Conservation (phyloP, 2,797 vertebrate genomes). For the Tenualosa ilisha region DNA sequence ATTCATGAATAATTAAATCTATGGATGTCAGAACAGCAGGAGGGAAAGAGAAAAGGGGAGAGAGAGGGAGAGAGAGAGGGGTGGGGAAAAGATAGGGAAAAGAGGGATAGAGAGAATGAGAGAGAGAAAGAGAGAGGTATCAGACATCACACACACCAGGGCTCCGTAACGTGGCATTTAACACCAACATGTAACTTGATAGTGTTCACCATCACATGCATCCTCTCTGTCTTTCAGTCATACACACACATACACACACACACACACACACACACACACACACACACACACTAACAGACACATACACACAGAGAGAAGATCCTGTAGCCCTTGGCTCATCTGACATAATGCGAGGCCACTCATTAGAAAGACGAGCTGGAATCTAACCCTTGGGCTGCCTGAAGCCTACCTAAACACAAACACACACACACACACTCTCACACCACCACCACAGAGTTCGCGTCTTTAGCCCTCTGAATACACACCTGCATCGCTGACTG, state of each 20-base stretch:
- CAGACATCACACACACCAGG: neutral
- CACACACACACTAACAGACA: slow-evolving; percentile 4
- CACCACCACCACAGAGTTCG: too few species aligned
- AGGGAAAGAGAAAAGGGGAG: slow-evolving; percentile 11
- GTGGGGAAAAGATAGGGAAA: neutral
- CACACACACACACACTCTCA: neutral
- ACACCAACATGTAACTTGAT: neutral
- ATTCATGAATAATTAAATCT: neutral
- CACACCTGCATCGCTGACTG: neutral
- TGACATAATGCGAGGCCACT: neutral
- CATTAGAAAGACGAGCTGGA: slow-evolving; percentile 3
- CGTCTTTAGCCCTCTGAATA: neutral
- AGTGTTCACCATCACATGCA: slow-evolving; percentile 24
- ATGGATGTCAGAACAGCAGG: neutral
- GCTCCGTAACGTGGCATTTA: neutral
- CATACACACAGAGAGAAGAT: slow-evolving; percentile 8
- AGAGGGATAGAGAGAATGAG: neutral
- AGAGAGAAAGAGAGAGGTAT: neutral
- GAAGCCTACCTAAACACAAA: neutral
- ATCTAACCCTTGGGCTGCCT: neutral
- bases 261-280: slow-evolving; percentile 22
- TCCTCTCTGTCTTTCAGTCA: slow-evolving; percentile 17
- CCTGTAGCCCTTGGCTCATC: neutral
- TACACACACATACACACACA: slow-evolving; percentile 35
- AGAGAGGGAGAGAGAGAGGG: neutral